Evolutionary conservation across 2,888 invertebrate species (phyloP).

Genomic region (Lampropteryx suffumata): DNA sequence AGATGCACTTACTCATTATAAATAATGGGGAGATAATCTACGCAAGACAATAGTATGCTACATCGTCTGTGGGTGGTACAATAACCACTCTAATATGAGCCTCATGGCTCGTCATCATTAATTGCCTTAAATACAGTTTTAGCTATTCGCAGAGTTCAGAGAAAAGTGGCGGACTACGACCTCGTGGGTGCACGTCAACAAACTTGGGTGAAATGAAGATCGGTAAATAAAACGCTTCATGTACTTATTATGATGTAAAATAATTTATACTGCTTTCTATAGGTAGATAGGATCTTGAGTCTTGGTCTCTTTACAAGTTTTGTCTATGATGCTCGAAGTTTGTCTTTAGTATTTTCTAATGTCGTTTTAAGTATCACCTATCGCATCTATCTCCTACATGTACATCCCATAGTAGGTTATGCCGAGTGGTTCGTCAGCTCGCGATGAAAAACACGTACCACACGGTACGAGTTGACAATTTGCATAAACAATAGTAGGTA

Average conservation of each 20-base stretch:
- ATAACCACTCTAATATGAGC: conserved; percentile 38
- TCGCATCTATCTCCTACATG: too few relatives aligned
- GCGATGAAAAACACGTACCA: too few relatives aligned
- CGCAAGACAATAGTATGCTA: conserved; percentile 68
- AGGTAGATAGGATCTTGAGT: conserved; percentile 41
- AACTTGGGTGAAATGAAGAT: conserved; percentile 50
- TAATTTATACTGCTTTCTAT: conserved; percentile 40
- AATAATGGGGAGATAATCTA: conserved; percentile 72
- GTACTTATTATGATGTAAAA: conserved; percentile 44
- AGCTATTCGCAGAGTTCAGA: conserved; percentile 8
- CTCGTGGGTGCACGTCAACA: conserved; percentile 59
- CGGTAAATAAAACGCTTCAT: conserved; percentile 49
- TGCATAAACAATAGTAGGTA: too few relatives aligned
- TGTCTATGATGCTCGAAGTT: not conserved
- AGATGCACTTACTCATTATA: conserved; percentile 69
- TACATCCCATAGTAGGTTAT: too few relatives aligned
- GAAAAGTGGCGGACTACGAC: conserved; percentile 35
- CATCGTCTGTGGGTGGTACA: conserved; percentile 55
- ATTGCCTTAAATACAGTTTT: not conserved
- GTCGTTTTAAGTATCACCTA: too few relatives aligned
- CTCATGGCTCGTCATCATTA: conserved; percentile 1
- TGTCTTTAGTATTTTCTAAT: too few relatives aligned
- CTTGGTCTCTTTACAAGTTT: conserved; percentile 18
- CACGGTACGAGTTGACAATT: too few relatives aligned
- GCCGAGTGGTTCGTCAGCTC: too few relatives aligned